Percentiles rank a stretch among this genome's conserved stretches.
phyloP scores from a whole-genome alignment of 1,140 invertebrate genomes.

The Saccostrea echinata region DNA sequence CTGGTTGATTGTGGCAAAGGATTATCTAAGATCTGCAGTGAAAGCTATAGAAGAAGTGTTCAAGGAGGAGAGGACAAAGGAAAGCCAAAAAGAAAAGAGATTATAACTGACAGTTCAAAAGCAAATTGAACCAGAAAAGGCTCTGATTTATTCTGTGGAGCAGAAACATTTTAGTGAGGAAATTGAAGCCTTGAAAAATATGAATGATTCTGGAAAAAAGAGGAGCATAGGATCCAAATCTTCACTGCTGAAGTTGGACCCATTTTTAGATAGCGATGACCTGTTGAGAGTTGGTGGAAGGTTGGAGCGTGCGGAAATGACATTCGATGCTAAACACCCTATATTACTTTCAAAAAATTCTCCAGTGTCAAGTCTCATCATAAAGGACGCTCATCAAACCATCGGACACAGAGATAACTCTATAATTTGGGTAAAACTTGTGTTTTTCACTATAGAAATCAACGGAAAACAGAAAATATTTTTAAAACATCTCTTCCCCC shows the following conservation, averaged over 20 bases:
- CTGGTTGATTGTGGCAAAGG: neutral
- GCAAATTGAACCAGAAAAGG: constrained; percentile 11
- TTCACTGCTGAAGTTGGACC: constrained; percentile 51
- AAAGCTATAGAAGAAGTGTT: no score
- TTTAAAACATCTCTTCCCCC: no score
- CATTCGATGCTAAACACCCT: constrained; percentile 55
- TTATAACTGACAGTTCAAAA: neutral
- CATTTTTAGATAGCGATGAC: constrained; percentile 32
- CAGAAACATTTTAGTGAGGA: constrained; percentile 32
- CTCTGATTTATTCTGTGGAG: constrained; percentile 41
- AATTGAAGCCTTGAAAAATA: constrained; percentile 16
- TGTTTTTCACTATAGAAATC: no score
- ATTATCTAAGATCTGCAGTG: no score
- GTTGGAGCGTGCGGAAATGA: constrained; percentile 33
- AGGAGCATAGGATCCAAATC: constrained; percentile 38
- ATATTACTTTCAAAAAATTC: constrained; percentile 55
- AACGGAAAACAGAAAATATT: constrained; percentile 52
- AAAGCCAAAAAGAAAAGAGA: no score
- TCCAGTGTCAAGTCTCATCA: constrained; percentile 42
- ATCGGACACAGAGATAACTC: constrained; percentile 55
- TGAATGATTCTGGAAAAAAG: neutral
- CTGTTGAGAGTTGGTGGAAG: constrained; percentile 30
- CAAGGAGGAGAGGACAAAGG: no score
- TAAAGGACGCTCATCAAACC: constrained; percentile 40
- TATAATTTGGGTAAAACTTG: no score